These are phyloP conservation scores for Danaus melanippus DNA, from an alignment of 1,140 invertebrate genomes.

Conservation along the genomic window DNA sequence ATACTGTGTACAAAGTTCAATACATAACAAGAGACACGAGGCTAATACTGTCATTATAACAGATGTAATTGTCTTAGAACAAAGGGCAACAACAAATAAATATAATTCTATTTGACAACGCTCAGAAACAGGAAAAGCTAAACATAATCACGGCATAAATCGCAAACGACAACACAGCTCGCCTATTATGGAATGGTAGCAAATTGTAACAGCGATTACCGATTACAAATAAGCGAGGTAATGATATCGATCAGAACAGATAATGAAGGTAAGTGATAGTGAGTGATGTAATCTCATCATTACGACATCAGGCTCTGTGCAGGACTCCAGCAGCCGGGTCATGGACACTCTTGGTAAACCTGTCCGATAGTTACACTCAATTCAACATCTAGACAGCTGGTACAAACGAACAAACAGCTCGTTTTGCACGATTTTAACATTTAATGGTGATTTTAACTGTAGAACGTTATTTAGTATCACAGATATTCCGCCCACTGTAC, in stretches of 20 bases:
- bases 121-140: too few relatives aligned
- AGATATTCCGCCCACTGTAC: conserved; percentile 21
- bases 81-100: too few relatives aligned
- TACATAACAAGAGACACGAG: too few relatives aligned
- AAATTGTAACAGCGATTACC: conserved; percentile 14
- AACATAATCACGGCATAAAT: too few relatives aligned
- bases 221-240: conserved; percentile 15
- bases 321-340: conserved; percentile 13
- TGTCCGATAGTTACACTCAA: conserved; percentile 18
- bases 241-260: conserved; percentile 15
- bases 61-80: too few relatives aligned
- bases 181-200: conserved; percentile 14
- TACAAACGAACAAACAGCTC: conserved; percentile 21
- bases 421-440: conserved; percentile 24
- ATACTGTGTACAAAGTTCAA: too few relatives aligned
- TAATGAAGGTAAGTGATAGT: conserved; percentile 14
- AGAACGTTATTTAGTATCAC: conserved; percentile 19
- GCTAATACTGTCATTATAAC: too few relatives aligned
- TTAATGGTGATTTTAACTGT: conserved; percentile 17
- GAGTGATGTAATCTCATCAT: conserved; percentile 20
- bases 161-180: not conserved
- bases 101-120: too few relatives aligned
- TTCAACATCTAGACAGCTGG: conserved; percentile 10
- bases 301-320: conserved; percentile 18
- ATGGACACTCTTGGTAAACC: conserved; percentile 19